Evolutionary conservation across 2,888 invertebrate genomes (phyloP).

Genomic region (Agapetus fuscipes): DNA sequence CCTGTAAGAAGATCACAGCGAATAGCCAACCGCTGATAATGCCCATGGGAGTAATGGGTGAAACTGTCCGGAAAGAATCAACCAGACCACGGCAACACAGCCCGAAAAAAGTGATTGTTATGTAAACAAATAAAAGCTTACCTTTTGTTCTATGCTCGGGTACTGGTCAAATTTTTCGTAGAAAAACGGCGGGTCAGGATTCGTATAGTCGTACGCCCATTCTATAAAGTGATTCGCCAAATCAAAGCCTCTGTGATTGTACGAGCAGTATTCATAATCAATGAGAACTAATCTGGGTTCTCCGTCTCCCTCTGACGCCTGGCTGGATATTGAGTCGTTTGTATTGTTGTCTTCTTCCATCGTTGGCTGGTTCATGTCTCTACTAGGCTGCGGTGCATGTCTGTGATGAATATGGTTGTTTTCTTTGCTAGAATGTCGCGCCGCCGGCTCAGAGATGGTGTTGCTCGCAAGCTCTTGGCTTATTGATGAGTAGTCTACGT

Average conservation of each 20-base stretch:
- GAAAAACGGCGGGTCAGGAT: slow-evolving; percentile 68
- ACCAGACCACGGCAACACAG: no score
- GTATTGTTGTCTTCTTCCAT: slow-evolving; percentile 31
- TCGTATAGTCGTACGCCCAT: slow-evolving; percentile 84
- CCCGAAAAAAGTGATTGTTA: no score
- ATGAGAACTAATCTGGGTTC: slow-evolving; percentile 65
- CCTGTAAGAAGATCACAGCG: no score
- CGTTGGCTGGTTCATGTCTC: not conserved
- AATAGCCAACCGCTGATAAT: no score
- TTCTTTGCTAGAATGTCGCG: slow-evolving; percentile 22
- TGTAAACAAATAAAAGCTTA: slow-evolving; percentile 30
- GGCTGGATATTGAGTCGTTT: slow-evolving; percentile 31
- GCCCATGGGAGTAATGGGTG: no score
- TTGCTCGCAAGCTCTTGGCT: slow-evolving; percentile 25
- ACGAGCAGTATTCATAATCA: slow-evolving; percentile 93
- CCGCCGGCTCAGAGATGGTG: slow-evolving; percentile 12
- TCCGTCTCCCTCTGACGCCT: slow-evolving; percentile 33
- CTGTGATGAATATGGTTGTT: slow-evolving; percentile 19
- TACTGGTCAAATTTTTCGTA: slow-evolving; percentile 55
- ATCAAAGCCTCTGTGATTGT: slow-evolving; percentile 89
- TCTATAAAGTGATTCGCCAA: slow-evolving; percentile 87
- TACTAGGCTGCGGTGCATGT: not conserved
- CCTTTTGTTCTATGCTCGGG: slow-evolving; percentile 74
- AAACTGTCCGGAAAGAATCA: no score
- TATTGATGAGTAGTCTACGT: slow-evolving; percentile 19